Evolutionary conservation across 2,888 invertebrate genomes (phyloP), one percentile per base, ranked within the genome.

Genomic region (Plebejus anna): DNA sequence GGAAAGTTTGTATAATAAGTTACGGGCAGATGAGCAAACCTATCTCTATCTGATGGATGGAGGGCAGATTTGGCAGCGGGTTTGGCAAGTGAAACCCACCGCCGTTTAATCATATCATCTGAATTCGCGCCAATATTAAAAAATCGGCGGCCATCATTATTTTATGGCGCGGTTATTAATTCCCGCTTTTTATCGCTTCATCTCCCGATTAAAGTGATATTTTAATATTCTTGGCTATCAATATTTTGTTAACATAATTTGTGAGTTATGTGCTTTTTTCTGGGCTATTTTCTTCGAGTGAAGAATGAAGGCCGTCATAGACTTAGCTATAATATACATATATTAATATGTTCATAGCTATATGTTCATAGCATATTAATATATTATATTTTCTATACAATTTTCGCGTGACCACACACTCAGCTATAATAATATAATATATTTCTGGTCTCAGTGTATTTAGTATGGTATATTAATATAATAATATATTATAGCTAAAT

Each of bases 51-150:
- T 22, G 80, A 82, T 79, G 79, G 79, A 81, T 79, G 78, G 79
- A 76, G 79, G 79, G 81, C 81, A 79, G 80, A 81, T 81, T 81
- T 82, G 82, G 82, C 82, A 82, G 66, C 80, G 78, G 77, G 79
- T 73, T 80, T 80, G 81, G 81, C 79, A 79, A 77, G 77, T 16
- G 78, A 76, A 78, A 78, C 76, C 70, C 77, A 55, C 75, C 77
- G 70, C 75, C 77, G 76, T 75, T 79, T 78, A 80, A 80, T 80
- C 79, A 80, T 79, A 79, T 79, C 76, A 80, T 79, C 78, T 79
- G 81, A 79, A 78, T 76, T 79, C 38, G 78, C 70, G 80, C 81
- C 80, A 80, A 79, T 79, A 76, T 77, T 78, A 78, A 79, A 55
- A 79, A 80, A 76, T 76, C 38, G 57, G 22, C 55, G 13, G 71